Evolutionary conservation across 2,888 invertebrate genomes (phyloP), one percentile per base, ranked within the genome.

Genomic region (Odontomyia ornata): DNA sequence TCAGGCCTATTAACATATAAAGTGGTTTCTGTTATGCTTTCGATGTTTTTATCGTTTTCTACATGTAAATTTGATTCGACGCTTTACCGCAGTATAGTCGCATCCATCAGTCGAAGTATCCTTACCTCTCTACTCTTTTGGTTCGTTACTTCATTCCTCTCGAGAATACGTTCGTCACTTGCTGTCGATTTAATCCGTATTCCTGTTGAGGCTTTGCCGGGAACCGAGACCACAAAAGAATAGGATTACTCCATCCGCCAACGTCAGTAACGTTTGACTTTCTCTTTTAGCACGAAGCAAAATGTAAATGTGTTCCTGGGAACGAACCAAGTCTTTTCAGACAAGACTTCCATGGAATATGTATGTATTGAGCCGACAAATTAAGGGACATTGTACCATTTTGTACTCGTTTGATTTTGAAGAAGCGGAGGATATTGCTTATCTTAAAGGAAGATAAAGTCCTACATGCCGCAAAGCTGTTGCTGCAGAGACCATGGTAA

Each of bases 1-100:
- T 79, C 79, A 77, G 43, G 56, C 36, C 78, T 77, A 79, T 79
- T 79, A 78, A 78, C 79, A 79, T 79, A 79, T 78, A 79, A 79
- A 79, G 79, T 79, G 79, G 78, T 78, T 79, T 76, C 77, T 77
- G 77, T 76, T 76, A 77, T 79, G 76, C 76, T 76, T 76, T 76
- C 75, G 71, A 79, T 73, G 78, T 76, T 77, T 77, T 77, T 76
- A 69, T 79, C 73, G 72, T 76, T 77, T 77, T 79, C 69, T 62
- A 67, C 79, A 79, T 79, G 79, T 77, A 79, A 79, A 79, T 79
- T 77, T 72, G 60, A 46, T 72, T 79, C 77, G 77, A 76, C 77
- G 76, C 79, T 79, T 77, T 67, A 47, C 65, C 67, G 76, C 76
- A 64, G 30, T 43, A 60, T 73, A 60, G 73, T 57, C 57, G 73